Conservation (phyloP, 2,888 invertebrate genomes). For the Cylloceria caligata region DNA sequence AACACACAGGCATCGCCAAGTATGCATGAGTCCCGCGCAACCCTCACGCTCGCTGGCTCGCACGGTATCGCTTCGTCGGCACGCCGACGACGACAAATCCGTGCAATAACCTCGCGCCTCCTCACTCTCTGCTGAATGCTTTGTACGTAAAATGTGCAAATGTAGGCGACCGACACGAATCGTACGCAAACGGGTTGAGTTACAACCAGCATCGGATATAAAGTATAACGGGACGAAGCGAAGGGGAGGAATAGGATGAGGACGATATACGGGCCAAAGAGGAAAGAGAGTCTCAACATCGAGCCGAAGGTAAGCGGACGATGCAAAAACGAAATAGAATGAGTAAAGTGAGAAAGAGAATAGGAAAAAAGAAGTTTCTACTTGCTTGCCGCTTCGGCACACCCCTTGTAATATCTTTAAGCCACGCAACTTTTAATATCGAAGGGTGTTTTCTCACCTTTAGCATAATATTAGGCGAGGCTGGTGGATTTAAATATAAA, state of each 20-base stretch:
- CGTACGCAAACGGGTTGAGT: constrained; percentile 77
- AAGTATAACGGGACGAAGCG: constrained; percentile 61
- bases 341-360: constrained; percentile 25
- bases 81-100: constrained; percentile 76
- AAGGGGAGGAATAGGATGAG: background rate
- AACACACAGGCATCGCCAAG: background rate
- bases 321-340: constrained; percentile 53
- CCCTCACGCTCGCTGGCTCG: constrained; percentile 29
- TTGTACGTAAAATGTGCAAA: constrained; percentile 76
- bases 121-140: constrained; percentile 18
- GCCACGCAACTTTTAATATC: constrained; percentile 83
- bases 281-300: constrained; percentile 33
- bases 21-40: constrained; percentile 33
- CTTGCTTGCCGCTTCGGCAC: constrained; percentile 44
- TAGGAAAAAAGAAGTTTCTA: constrained; percentile 34
- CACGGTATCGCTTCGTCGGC: constrained; percentile 63
- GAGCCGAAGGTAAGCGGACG: constrained; percentile 55
- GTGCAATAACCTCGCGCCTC: constrained; percentile 76
- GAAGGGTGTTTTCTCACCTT: constrained; percentile 83
- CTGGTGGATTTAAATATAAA: constrained; percentile 79
- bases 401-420: constrained; percentile 77
- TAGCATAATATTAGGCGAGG: constrained; percentile 77
- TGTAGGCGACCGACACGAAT: constrained; percentile 76
- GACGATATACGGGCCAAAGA: constrained; percentile 27
- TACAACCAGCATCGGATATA: constrained; percentile 73